Base-by-base conservation (phyloP, 2,113 vertebrate species). In the Pholis gunnellus region DNA sequence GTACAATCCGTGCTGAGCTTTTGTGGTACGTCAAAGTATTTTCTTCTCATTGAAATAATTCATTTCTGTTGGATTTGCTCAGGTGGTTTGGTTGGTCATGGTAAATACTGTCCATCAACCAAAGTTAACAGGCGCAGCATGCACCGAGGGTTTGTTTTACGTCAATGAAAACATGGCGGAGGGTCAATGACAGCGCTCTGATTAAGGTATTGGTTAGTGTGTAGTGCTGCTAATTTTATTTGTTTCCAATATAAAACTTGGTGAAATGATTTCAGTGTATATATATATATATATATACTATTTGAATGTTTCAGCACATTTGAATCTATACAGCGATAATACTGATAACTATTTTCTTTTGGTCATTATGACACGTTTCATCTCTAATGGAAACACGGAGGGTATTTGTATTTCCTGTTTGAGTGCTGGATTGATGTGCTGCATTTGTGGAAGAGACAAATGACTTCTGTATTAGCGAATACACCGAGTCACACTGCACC, bases 381-480 rank as follows among this genome's bases (percentile, higher is more conserved):
- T 56, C 22, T 25, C n/a, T 56, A 25, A 46, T 46, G 42, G 15
- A 42, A 44, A 44, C n/a, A 9, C 6, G 7, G 13, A 46, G 15
- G 15, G 31, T 68, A 44, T 44, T n/a, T 80, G 80, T 78, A 72
- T 48, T 85, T 89, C 78, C 81, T 87, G 82, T 90, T 85, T 80
- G 66, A 88, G 71, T 79, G 29, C 84, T 78, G 17, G 59, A 77
- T 81, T 50, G 56, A 85, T 75, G 38, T 38, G n/a, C 44, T 9
- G 14, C 74, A 65, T 87, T 82, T 64, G 65, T 46, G 61, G 36
- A 82, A 60, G 63, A 79, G 78, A 81, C 76, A 38, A 82, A 80
- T 79, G 8, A 61, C 69, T 82, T 72, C 8, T 79, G 61, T 82
- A 77, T 74, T 52, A 15, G 31, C 34, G 20, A 27, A 64, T 38